These are phyloP conservation scores for Tipula confusa DNA, from an alignment of 2,888 invertebrate species.

Conservation along the genomic window DNA sequence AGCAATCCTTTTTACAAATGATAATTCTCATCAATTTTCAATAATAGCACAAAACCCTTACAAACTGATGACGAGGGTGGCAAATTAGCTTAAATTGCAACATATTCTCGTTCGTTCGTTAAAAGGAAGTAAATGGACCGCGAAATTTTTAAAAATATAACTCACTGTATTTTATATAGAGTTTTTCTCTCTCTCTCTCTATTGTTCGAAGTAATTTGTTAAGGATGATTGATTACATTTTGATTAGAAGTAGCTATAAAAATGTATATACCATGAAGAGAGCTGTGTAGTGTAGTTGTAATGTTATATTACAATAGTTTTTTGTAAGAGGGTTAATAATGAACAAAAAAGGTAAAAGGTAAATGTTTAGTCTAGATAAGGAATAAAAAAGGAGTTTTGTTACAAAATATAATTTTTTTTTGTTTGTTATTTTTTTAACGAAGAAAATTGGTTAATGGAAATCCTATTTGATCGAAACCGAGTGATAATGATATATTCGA, in stretches of 20 bases:
- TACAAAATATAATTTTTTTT: slow-evolving; percentile 3
- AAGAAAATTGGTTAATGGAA: slow-evolving; percentile 20
- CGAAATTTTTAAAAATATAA: neutral
- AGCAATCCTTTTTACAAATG: neutral
- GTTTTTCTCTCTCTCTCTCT: neutral
- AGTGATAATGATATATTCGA: neutral
- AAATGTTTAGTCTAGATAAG: neutral
- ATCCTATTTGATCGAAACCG: neutral
- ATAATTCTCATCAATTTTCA: neutral
- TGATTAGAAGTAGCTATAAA: neutral
- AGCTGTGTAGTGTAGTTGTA: neutral
- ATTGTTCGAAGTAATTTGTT: slow-evolving; percentile 6
- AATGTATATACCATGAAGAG: neutral
- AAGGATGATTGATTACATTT: slow-evolving; percentile 3
- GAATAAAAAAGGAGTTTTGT: neutral
- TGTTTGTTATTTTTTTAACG: neutral
- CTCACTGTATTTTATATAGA: too few species aligned
- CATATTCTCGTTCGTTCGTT: neutral
- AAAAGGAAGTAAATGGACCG: neutral
- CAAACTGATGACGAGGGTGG: neutral
- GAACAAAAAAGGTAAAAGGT: neutral
- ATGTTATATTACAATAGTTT: neutral
- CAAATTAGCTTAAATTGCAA: neutral
- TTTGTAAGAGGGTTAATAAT: slow-evolving; percentile 7
- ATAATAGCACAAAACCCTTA: neutral